Conservation (phyloP, 2,888 invertebrate species). For the Eurytoma adleriae region DNA sequence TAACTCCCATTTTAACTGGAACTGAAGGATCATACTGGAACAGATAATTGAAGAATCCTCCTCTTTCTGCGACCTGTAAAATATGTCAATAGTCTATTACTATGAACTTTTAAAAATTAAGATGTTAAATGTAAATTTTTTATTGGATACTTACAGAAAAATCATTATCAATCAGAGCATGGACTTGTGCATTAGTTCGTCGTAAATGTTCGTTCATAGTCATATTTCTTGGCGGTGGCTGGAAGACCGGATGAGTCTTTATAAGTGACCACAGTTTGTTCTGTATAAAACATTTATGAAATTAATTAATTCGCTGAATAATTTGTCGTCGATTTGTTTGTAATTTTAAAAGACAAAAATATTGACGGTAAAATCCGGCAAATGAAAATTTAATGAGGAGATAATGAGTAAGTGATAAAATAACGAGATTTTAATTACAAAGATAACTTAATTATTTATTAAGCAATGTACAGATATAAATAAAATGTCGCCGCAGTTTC, state of each 20-base stretch:
- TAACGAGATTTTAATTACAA: not conserved
- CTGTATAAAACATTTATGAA: slow-evolving; percentile 75
- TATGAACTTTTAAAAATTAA: not conserved
- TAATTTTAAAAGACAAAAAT: not conserved
- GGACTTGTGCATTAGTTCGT: slow-evolving; percentile 66
- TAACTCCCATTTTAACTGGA: slow-evolving; percentile 71
- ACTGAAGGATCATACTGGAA: slow-evolving; percentile 73
- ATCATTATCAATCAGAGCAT: slow-evolving; percentile 59
- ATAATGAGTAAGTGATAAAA: not conserved
- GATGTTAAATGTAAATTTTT: not conserved
- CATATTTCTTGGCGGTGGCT: slow-evolving; percentile 79
- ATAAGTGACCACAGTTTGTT: slow-evolving; percentile 87
- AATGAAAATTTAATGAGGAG: not conserved
- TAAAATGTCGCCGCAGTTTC: too few relatives aligned
- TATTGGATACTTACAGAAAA: slow-evolving; percentile 57
- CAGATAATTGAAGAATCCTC: slow-evolving; percentile 61
- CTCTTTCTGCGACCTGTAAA: slow-evolving; percentile 53
- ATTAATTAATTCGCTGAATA: not conserved
- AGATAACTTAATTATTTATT: not conserved
- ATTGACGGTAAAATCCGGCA: not conserved
- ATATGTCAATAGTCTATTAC: not conserved
- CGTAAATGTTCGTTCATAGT: slow-evolving; percentile 85
- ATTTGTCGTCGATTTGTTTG: not conserved
- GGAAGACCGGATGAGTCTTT: slow-evolving; percentile 87
- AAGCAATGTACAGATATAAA: too few relatives aligned